phyloP scores from a whole-genome alignment of 2,888 invertebrate species.

The Ctena decussata region DNA sequence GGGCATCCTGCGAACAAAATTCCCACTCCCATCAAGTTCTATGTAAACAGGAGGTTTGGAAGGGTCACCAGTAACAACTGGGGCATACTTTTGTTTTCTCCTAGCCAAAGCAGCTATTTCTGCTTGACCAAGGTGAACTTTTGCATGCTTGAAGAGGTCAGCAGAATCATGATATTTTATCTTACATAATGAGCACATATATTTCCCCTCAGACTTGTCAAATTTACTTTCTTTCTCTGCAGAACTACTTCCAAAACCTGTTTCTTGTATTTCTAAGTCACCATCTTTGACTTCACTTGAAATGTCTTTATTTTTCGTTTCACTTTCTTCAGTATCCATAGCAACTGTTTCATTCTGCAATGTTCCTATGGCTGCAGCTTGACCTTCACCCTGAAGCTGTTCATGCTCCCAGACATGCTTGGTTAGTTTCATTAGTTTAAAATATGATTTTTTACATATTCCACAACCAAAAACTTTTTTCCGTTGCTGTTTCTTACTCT shows the following conservation, averaged over 20 bases:
- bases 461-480: slow-evolving; percentile 22
- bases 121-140: slow-evolving; percentile 1
- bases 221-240: not conserved
- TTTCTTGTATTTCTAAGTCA: not conserved
- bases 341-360: not conserved
- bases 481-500: not conserved
- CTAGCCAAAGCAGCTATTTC: not conserved
- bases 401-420: slow-evolving; percentile 38
- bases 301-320: not conserved
- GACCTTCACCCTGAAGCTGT: slow-evolving; percentile 9
- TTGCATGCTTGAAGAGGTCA: slow-evolving; percentile 17
- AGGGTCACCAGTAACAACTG: slow-evolving; percentile 18
- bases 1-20: not conserved
- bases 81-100: slow-evolving; percentile 12
- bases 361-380: not conserved
- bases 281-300: not conserved
- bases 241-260: not conserved
- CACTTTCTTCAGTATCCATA: not conserved
- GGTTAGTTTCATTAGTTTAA: slow-evolving; percentile 32
- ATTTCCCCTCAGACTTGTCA: not conserved
- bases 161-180: slow-evolving; percentile 11
- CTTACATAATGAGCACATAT: slow-evolving; percentile 29
- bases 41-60: not conserved
- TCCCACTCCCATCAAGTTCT: not conserved
- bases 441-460: slow-evolving; percentile 25